Evolutionary conservation across 2,888 invertebrate genomes (phyloP), one percentile per base, ranked within the genome.

Genomic region (Mimachlamys varia): DNA sequence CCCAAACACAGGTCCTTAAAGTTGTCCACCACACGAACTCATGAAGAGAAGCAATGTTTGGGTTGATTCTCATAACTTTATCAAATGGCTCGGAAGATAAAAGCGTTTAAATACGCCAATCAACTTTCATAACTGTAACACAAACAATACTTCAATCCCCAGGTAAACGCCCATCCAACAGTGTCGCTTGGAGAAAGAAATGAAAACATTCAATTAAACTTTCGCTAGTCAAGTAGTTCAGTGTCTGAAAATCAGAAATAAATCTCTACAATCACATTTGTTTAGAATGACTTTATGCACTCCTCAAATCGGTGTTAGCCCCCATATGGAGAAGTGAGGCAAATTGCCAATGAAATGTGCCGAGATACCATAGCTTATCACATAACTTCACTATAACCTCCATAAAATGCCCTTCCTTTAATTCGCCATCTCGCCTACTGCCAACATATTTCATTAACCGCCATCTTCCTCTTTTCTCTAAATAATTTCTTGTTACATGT

Each of bases 131-230:
- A 76, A 33, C 76, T 76, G 33, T 76, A 76, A 76, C 76, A 27
- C 76, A 76, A 76, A 76, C 76, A 76, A 27, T 33, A 76, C 13
- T 76, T 33, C 76, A 33, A 33, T 76, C 76, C 22, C 13, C 76
- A 33, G 33, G 76, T 33, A 76, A 33, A 76, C 76, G 33, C 76
- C 76, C 76, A 27, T 76, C 76, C 7, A 76, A 76, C 33, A 76
- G 33, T 76, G 76, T 76, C 76, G 27, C 33, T 22, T 12, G 7
- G 76, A 33, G 22, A 76, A 76, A 12, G 76, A 76, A 76, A 76
- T 27, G 22, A 33, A 76, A 76, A 76, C 76, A 76, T 76, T 76
- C 76, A 76, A 76, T 76, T 76, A 76, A 76, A 76, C 76, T 76
- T 76, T 76, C 76, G 33, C 33, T 76, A 76, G 27, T 76, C 76